Evolutionary conservation across 2,113 vertebrate genomes (phyloP).

Genomic region (Calidris pugnax): DNA sequence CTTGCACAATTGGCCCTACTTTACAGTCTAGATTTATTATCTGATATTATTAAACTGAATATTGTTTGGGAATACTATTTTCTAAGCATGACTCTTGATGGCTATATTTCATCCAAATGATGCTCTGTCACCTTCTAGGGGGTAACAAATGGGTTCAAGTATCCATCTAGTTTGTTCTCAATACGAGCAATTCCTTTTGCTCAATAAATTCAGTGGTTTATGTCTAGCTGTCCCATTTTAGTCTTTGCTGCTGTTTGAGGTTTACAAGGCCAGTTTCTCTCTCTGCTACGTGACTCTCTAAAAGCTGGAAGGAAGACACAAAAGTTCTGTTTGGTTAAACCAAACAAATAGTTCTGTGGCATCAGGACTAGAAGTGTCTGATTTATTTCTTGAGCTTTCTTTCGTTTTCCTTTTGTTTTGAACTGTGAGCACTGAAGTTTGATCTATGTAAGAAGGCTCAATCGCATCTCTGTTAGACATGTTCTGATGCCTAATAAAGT

Average conservation of each 20-base stretch:
- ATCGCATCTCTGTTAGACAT: neutral
- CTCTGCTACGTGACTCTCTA: fast-evolving
- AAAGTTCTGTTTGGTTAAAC: neutral
- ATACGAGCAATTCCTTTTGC: neutral
- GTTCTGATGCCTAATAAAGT: neutral
- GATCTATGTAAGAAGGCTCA: neutral
- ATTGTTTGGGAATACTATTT: neutral
- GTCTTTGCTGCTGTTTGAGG: neutral
- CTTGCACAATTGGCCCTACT: neutral
- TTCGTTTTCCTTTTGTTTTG: neutral
- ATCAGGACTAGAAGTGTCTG: neutral
- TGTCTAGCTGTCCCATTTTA: neutral
- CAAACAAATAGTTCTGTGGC: neutral
- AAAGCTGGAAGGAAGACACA: neutral
- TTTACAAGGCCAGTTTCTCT: neutral
- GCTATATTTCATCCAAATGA: neutral
- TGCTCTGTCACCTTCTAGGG: neutral
- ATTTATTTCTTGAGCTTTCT: neutral
- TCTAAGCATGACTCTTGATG: neutral
- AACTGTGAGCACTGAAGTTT: neutral
- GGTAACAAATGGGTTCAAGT: neutral
- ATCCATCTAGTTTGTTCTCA: neutral
- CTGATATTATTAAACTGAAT: neutral
- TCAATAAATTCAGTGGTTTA: neutral
- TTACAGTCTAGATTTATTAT: neutral